phyloP scores from a whole-genome alignment of 2,888 invertebrate species.

The Drosophila rellima region DNA sequence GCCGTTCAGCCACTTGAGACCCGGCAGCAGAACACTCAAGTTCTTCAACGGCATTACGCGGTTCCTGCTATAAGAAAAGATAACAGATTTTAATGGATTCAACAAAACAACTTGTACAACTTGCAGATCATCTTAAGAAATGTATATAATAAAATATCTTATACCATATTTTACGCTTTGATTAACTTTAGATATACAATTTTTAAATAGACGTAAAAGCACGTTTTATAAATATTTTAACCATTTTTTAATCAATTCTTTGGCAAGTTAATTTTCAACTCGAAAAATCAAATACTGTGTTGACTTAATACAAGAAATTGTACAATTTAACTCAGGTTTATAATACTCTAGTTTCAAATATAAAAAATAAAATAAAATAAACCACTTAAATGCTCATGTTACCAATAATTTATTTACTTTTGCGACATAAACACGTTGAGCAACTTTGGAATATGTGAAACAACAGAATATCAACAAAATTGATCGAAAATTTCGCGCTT shows the following conservation, averaged over 20 bases:
- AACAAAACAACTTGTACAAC: too few relatives aligned
- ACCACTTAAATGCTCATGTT: conserved; percentile 11
- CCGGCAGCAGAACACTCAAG: conserved; percentile 78
- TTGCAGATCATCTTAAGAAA: too few relatives aligned
- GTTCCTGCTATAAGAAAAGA: conserved; percentile 2
- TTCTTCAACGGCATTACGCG: conserved; percentile 52
- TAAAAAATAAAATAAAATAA: background rate
- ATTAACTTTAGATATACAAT: background rate
- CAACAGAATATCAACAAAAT: background rate
- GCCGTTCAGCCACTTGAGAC: conserved; percentile 90
- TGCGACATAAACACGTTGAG: conserved; percentile 21
- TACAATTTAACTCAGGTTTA: background rate
- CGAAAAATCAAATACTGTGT: background rate
- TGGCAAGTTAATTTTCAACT: background rate
- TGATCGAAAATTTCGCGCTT: background rate
- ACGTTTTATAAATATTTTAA: background rate
- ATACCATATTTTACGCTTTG: background rate
- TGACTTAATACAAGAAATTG: background rate
- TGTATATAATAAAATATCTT: background rate
- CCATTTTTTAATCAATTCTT: background rate
- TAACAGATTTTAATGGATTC: background rate
- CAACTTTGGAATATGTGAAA: conserved; percentile 8
- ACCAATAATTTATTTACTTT: conserved; percentile 26
- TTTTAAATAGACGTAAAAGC: background rate
- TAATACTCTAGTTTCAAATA: background rate